Conservation (phyloP, 2,888 invertebrate genomes). For the Idaea dimidiata region DNA sequence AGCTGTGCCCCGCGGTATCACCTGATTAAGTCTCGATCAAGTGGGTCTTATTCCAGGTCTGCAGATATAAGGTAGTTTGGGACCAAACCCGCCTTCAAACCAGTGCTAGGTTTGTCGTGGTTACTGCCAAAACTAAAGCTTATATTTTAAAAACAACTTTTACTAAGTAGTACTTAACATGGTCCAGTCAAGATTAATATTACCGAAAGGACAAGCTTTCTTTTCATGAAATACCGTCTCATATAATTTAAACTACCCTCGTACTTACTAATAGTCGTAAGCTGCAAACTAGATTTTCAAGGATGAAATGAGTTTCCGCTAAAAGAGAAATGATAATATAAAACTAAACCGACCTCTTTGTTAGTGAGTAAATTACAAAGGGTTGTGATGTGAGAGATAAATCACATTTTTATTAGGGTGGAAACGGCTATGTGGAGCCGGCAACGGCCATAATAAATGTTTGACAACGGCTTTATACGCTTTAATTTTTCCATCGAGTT, state of each 20-base stretch:
- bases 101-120: too few species aligned
- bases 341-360: slow-evolving; percentile 32
- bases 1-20: too few species aligned
- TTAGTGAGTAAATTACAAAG: slow-evolving; percentile 28
- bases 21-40: too few species aligned
- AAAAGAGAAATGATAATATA: slow-evolving; percentile 33
- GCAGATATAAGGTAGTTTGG: too few species aligned
- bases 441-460: slow-evolving; percentile 3
- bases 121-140: too few species aligned
- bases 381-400: slow-evolving; percentile 20
- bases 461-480: neutral
- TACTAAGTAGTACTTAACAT: neutral
- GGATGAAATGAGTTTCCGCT: slow-evolving; percentile 37
- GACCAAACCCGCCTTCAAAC: too few species aligned
- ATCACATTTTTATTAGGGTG: slow-evolving; percentile 18
- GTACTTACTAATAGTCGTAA: too few species aligned
- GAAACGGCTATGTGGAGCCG: slow-evolving; percentile 14
- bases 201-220: slow-evolving; percentile 21
- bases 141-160: too few species aligned
- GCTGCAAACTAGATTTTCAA: neutral
- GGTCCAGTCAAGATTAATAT: neutral
- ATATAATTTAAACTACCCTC: neutral
- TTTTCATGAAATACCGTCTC: slow-evolving; percentile 13
- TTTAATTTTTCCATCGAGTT: neutral
- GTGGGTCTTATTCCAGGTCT: too few species aligned